These are phyloP conservation scores for Patiria miniata DNA, from an alignment of 35 echinoderm and acorn worm species.

Conservation along the genomic window DNA sequence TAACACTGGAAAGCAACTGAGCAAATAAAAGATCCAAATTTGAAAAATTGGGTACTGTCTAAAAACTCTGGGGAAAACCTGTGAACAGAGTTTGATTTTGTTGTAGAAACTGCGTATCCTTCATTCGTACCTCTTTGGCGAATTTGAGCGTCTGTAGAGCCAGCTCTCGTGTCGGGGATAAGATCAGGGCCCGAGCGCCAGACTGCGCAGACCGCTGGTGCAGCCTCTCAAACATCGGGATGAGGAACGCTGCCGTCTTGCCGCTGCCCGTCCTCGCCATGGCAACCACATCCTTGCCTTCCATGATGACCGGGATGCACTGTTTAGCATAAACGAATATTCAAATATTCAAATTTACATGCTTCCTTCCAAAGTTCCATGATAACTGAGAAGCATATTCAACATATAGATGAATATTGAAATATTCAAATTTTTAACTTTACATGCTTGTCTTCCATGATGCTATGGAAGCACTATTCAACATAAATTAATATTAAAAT, in stretches of 20 bases:
- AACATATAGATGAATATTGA: not conserved
- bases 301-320: conserved; percentile 95
- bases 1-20: too few relatives aligned
- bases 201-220: conserved; percentile 56
- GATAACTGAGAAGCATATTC: not conserved
- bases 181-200: conserved; percentile 81
- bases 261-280: conserved; percentile 99
- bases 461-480: not conserved
- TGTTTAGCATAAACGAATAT: conserved; percentile 36
- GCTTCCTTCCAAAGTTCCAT: not conserved
- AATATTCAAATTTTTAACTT: conserved; percentile 34
- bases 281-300: conserved; percentile 93
- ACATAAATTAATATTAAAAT: conserved; percentile 6
- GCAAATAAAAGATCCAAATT: too few relatives aligned
- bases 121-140: conserved; percentile 97
- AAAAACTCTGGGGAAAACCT: too few relatives aligned
- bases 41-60: too few relatives aligned
- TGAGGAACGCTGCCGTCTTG: conserved; percentile 92
- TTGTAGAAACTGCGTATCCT: too few relatives aligned
- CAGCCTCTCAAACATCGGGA: conserved; percentile 90
- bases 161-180: conserved; percentile 94
- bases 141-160: conserved; percentile 96
- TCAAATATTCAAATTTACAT: not conserved
- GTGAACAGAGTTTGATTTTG: too few relatives aligned
- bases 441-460: conserved; percentile 68